A percentile compares a stretch with the other conserved stretches of the same genome.
These are phyloP conservation scores for Chromis chromis DNA, from an alignment of 2,797 vertebrate species.

Conservation along the genomic window DNA sequence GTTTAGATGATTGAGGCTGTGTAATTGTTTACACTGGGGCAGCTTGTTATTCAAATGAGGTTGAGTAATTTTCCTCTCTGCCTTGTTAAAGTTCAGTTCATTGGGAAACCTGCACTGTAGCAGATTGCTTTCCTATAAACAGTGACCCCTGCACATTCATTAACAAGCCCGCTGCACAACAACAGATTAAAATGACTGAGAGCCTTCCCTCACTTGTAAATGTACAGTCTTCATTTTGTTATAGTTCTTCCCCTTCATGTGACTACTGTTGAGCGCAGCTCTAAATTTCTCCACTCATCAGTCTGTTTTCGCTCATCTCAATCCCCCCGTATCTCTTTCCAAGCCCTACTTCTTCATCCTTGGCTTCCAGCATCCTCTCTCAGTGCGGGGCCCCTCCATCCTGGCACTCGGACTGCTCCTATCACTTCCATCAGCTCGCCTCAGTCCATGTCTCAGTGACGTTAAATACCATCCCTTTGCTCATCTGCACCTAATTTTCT, in stretches of 20 bases:
- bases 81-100: conserved; percentile 57
- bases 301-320: conserved; percentile 18
- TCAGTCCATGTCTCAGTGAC: conserved; percentile 42
- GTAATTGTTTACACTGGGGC: conserved; percentile 65
- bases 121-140: conserved; percentile 57
- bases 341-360: conserved; percentile 22
- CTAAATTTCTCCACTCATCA: conserved; percentile 12
- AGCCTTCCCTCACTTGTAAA: conserved; percentile 19
- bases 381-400: conserved; percentile 41
- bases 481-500: conserved; percentile 75
- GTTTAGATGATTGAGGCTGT: conserved; percentile 53
- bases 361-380: conserved; percentile 38
- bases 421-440: conserved; percentile 61
- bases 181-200: conserved; percentile 9
- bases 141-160: conserved; percentile 36
- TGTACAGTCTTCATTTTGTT: conserved; percentile 24
- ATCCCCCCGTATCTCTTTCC: conserved; percentile 18
- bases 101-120: conserved; percentile 36
- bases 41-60: conserved; percentile 63
- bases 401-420: conserved; percentile 49
- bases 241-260: neutral
- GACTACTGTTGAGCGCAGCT: neutral
- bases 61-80: conserved; percentile 47
- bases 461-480: conserved; percentile 67
- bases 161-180: conserved; percentile 27